A percentile compares a stretch with the other conserved stretches of the same genome.
Conservation (phyloP, 2,888 invertebrate species). For the Folsomia manolachei region DNA sequence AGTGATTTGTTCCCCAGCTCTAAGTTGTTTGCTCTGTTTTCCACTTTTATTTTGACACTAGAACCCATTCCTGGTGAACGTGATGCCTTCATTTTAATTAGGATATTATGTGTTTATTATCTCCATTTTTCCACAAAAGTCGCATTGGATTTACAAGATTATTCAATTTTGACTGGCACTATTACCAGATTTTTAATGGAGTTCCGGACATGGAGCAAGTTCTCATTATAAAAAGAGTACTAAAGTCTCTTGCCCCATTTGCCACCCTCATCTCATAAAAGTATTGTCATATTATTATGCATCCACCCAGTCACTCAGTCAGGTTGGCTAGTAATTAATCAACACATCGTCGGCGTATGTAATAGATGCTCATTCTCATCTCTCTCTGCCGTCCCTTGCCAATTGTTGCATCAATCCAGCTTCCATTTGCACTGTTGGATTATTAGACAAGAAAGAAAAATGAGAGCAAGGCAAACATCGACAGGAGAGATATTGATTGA, state of each 20-base stretch:
- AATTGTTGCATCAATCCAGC: neutral
- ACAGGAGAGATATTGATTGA: conserved; percentile 9
- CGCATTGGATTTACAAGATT: too few species aligned
- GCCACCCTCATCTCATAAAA: too few species aligned
- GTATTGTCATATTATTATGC: neutral
- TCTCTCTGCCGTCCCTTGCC: neutral
- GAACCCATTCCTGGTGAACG: neutral
- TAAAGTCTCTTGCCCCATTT: neutral
- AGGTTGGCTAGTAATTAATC: neutral
- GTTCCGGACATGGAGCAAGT: neutral
- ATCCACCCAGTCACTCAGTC: too few species aligned
- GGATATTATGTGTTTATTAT: neutral
- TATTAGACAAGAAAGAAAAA: neutral
- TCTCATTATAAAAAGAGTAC: too few species aligned
- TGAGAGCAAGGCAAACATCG: conserved; percentile 8
- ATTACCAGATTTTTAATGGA: neutral
- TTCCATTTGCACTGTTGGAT: neutral
- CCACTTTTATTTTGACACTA: neutral
- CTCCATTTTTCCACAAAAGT: neutral
- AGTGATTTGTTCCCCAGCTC: neutral
- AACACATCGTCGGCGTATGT: neutral
- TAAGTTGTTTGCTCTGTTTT: too few species aligned
- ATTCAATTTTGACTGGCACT: neutral
- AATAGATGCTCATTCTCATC: neutral
- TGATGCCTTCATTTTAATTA: neutral